Evolutionary conservation across 53 echinoderm and acorn worm genomes (phyloP), one percentile per base, ranked within the genome.

Genomic region (Mesocentrotus franciscanus): DNA sequence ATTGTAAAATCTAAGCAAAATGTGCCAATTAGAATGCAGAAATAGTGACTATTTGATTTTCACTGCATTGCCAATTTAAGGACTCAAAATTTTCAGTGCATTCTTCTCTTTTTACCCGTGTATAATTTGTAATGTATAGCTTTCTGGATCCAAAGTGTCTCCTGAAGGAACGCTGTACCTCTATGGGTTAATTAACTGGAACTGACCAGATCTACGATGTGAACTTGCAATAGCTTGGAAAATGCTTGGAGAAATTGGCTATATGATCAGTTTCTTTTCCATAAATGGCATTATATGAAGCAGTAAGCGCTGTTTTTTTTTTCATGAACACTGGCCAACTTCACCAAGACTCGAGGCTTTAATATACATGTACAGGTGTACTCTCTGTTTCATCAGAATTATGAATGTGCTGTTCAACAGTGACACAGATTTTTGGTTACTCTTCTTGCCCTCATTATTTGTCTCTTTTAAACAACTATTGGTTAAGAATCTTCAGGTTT

Each of bases 71-170:
- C n/a, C n/a, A n/a, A n/a, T n/a, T n/a, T n/a, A n/a, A n/a, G 75
- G 75, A 75, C 75, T 75, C 75, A 75, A 75, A 75, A 75, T 75
- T 26, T 75, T 75, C 75, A 75, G 75, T 75, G 75, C 26, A 75
- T 75, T 75, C 75, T 75, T 7, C 58, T 58, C 58, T 58, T 58
- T 75, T 75, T 75, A n/a, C 26, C 75, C 26, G 75, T 75, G 75
- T 75, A 75, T 58, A 58, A 58, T 58, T 30, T 75, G 26, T 26
- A 75, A 75, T 7, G 75, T 30, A 6, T 75, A 75, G 75, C 75
- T 75, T 75, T 75, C 75, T 75, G 75, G 75, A 75, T 75, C 75
- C 75, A 75, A 75, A 75, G 75, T 75, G 75, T 75, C 75, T 75
- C 75, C 75, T 75, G 30, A 75, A 75, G 75, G 75, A 75, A 75